Evolutionary conservation across 1,140 invertebrate species (phyloP), one percentile per base, ranked within the genome.

Genomic region (Apolygus lucorum): DNA sequence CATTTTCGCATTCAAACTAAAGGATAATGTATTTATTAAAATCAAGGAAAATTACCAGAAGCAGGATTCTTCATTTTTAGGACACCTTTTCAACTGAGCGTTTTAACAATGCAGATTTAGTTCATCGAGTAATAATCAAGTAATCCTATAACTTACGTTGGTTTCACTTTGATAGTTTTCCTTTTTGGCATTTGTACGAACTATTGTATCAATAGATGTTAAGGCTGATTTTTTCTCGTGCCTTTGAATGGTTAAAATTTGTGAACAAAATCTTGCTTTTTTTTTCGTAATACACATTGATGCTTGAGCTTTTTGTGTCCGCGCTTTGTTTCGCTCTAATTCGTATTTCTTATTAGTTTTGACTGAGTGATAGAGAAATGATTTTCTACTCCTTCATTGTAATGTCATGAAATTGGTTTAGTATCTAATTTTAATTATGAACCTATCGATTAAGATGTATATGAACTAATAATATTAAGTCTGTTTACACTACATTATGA

Each of bases 211-310:
- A 59, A 4, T 59, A 22, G 22, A 21, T 17, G 54, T 59, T 59
- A 59, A 59, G 54, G 54, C 54, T 59, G 54, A 59, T 59, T 59
- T 59, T 59, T 59, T 59, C 22, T 59, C 54, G 54, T 59, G 54
- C 54, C 54, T 59, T 59, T 59, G 54, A 24, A 24, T 49, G 54
- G 54, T 59, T 4, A 59, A 59, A 59, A 4, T 42, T 4, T 59
- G 22, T 11, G 22, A 59, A 59, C n/a, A n/a, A n/a, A n/a, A n/a
- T n/a, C n/a, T n/a, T n/a, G n/a, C n/a, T n/a, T 49, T 11, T 49
- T 8, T 17, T 49, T 49, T 49, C 8, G 17, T 49, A 49, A 49
- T 49, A 49, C 34, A 49, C 34, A 49, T 49, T 49, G 17, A 8
- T 4, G 13, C 11, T 59, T 59, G 22, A 13, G 22, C 11, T 59